Evolutionary conservation across 2,888 invertebrate species (phyloP).

Genomic region (Romanomermis culicivorax): DNA sequence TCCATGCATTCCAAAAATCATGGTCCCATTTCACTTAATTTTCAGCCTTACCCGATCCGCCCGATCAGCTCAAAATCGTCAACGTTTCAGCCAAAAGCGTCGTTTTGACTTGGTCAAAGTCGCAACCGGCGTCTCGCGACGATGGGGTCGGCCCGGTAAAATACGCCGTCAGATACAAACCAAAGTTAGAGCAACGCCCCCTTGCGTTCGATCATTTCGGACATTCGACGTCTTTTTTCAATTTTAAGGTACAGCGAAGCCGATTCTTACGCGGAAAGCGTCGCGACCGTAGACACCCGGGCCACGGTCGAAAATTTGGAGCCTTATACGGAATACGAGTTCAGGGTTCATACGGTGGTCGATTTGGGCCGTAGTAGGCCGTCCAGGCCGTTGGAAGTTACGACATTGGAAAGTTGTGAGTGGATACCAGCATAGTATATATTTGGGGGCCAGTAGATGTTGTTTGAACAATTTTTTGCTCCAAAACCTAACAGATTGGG

Average conservation of each 20-base stretch:
- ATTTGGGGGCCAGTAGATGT: no score
- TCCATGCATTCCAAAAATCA: no score
- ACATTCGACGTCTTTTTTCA: not conserved
- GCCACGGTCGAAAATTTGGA: slow-evolving; percentile 52
- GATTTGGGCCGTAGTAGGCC: slow-evolving; percentile 74
- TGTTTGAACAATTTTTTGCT: no score
- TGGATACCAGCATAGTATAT: not conserved
- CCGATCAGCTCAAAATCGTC: slow-evolving; percentile 64
- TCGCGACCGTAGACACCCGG: slow-evolving; percentile 57
- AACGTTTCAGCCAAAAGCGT: slow-evolving; percentile 85
- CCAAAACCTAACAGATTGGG: no score
- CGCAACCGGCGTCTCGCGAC: slow-evolving; percentile 38
- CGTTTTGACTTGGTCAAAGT: slow-evolving; percentile 74
- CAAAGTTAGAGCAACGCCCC: slow-evolving; percentile 47
- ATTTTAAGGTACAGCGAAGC: slow-evolving; percentile 13
- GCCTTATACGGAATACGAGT: slow-evolving; percentile 85
- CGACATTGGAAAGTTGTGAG: slow-evolving; percentile 83
- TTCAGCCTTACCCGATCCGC: slow-evolving; percentile 72
- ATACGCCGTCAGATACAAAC: slow-evolving; percentile 88
- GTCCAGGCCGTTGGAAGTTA: slow-evolving; percentile 64
- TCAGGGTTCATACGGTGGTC: slow-evolving; percentile 83
- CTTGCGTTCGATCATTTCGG: not conserved
- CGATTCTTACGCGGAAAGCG: slow-evolving; percentile 54
- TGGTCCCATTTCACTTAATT: no score
- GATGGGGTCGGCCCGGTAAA: slow-evolving; percentile 52